Evolutionary conservation across 2,888 invertebrate species (phyloP).

Genomic region (Acanthacorydalis orientalis): DNA sequence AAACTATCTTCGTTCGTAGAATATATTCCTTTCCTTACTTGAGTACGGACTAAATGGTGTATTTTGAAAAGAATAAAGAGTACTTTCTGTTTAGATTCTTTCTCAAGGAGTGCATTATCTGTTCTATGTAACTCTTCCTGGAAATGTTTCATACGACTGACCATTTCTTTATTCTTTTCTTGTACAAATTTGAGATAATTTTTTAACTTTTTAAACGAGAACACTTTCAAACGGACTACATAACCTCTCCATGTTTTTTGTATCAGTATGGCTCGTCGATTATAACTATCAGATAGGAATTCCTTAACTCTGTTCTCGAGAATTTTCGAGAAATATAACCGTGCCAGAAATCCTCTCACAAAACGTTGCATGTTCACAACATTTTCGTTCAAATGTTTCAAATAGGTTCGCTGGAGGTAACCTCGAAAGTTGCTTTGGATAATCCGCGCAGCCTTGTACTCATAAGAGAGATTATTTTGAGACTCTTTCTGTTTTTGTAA

Average conservation of each 20-base stretch:
- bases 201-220: not conserved
- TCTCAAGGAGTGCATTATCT: slow-evolving; percentile 11
- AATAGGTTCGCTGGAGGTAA: not conserved
- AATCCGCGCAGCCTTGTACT: not conserved
- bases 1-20: slow-evolving; percentile 16
- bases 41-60: slow-evolving; percentile 23
- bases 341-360: slow-evolving; percentile 1
- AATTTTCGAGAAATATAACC: not conserved
- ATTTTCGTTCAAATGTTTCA: not conserved
- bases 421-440: slow-evolving; percentile 2
- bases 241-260: slow-evolving; percentile 5
- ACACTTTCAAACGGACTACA: not conserved
- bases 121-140: not conserved
- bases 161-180: not conserved
- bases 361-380: not conserved
- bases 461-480: not conserved
- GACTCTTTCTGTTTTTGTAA: not conserved
- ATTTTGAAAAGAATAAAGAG: slow-evolving; percentile 20
- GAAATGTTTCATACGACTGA: not conserved
- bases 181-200: not conserved
- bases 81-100: slow-evolving; percentile 17
- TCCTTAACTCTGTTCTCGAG: not conserved
- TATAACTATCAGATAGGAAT: not conserved
- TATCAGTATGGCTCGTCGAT: not conserved
- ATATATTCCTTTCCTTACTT: slow-evolving; percentile 16